Evolutionary conservation across 2,888 invertebrate species (phyloP), one percentile per base, ranked within the genome.

Genomic region (Andrena fulva): DNA sequence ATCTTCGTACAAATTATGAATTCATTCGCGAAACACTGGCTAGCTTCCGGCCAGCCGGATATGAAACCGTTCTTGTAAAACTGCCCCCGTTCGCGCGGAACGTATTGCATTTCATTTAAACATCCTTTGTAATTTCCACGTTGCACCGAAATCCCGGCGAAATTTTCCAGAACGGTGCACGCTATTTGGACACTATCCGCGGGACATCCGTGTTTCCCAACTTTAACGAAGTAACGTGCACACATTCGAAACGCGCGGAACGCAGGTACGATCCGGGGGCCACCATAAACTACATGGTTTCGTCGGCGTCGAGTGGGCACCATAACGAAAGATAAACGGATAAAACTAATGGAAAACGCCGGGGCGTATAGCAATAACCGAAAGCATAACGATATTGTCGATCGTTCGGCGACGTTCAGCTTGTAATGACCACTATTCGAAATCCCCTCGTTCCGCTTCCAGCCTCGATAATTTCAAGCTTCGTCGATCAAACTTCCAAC

Each of bases 311-410:
- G 33, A 35, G 77, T n/a, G 24, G 64, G 24, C 80, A 24, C 62
- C 71, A 48, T 80, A 71, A 60, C 59, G 74, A 80, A 74, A 80
- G 81, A 74, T 81, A 81, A 70, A 74, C 69, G 74, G 74, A 74
- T 81, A 81, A 80, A 80, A 68, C 60, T 74, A 80, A 78, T 69
- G 81, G 81, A 52, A 64, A 69, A 80, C 66, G 59, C 20, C 20
- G 66, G 48, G 12, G 59, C 64, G 59, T 60, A 33, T 69, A 35
- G 66, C 48, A 66, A 63, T 73, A 60, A 56, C 73, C 81, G 60
- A 80, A 73, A 74, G 56, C 63, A 48, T 69, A 80, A 74, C 81
- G 69, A 59, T 60, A 66, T 66, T 74, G 74, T 60, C 81, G 81
- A 70, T 63, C 69, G 69, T 54, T 59, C 42, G 24, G 0, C 48